Conservation (phyloP, 2,113 vertebrate genomes). For the Barbus barbus region DNA sequence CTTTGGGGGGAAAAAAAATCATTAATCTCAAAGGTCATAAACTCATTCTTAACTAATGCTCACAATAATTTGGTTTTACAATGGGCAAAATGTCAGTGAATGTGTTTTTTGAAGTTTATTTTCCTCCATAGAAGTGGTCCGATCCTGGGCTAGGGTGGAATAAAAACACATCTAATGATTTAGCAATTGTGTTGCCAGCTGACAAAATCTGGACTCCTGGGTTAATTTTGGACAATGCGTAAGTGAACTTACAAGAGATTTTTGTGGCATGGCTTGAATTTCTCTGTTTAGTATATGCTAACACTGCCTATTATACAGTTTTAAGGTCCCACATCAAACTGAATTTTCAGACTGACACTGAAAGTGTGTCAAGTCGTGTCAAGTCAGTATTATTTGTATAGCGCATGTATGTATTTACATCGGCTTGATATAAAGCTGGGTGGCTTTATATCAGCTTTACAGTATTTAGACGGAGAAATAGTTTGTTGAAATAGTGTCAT, state of each 20-base stretch:
- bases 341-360: too few relatives aligned
- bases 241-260: background rate
- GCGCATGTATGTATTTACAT: too few relatives aligned
- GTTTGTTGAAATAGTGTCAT: too few relatives aligned
- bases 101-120: background rate
- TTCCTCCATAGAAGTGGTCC: slow-evolving; percentile 22
- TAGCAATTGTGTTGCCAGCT: slow-evolving; percentile 38
- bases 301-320: background rate
- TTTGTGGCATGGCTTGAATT: background rate
- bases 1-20: background rate
- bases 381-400: too few relatives aligned
- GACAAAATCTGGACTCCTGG: slow-evolving; percentile 52
- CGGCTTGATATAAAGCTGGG: too few relatives aligned
- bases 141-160: slow-evolving; percentile 40
- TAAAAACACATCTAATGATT: background rate
- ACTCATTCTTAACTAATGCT: too few relatives aligned
- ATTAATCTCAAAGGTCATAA: too few relatives aligned
- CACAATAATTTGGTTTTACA: background rate
- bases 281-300: background rate
- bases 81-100: background rate
- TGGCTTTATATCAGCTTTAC: too few relatives aligned
- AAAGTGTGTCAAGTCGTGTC: too few relatives aligned
- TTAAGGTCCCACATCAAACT: background rate
- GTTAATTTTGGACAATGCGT: slow-evolving; percentile 47
- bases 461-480: too few relatives aligned